These are phyloP conservation scores for Furcifer pardalis DNA, from an alignment of 2,797 vertebrate species.

Conservation along the genomic window DNA sequence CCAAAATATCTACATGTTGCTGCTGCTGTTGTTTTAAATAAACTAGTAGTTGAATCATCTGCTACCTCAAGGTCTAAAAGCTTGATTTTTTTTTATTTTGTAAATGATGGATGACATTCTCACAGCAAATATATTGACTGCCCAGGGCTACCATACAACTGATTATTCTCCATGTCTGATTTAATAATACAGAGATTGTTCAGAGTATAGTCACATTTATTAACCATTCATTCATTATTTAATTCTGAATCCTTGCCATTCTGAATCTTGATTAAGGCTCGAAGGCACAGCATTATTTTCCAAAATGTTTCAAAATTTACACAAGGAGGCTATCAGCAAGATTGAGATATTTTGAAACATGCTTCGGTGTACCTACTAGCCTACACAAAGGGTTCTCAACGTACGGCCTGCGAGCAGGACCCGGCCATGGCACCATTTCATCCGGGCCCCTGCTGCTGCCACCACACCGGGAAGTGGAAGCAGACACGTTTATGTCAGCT, in stretches of 20 bases:
- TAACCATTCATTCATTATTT: slow-evolving; percentile 15
- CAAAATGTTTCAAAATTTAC: not conserved
- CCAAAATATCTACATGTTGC: too few relatives aligned
- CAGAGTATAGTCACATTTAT: not conserved
- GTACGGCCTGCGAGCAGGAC: not conserved
- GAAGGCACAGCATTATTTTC: not conserved
- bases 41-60: too few relatives aligned
- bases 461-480: too few relatives aligned
- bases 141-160: not conserved
- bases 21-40: not conserved
- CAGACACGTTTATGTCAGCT: too few relatives aligned
- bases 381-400: not conserved
- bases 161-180: not conserved
- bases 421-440: too few relatives aligned
- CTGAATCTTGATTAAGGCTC: slow-evolving; percentile 5
- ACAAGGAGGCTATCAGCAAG: not conserved
- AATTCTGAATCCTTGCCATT: slow-evolving; percentile 4
- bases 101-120: not conserved
- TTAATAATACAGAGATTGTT: slow-evolving; percentile 1
- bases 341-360: not conserved
- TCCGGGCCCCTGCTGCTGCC: too few relatives aligned
- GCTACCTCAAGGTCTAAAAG: not conserved
- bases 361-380: not conserved
- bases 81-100: not conserved
- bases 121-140: slow-evolving; percentile 4